These are phyloP conservation scores for Caracal caracal DNA, from an alignment of 2,113 vertebrate genomes.

Conservation along the genomic window DNA sequence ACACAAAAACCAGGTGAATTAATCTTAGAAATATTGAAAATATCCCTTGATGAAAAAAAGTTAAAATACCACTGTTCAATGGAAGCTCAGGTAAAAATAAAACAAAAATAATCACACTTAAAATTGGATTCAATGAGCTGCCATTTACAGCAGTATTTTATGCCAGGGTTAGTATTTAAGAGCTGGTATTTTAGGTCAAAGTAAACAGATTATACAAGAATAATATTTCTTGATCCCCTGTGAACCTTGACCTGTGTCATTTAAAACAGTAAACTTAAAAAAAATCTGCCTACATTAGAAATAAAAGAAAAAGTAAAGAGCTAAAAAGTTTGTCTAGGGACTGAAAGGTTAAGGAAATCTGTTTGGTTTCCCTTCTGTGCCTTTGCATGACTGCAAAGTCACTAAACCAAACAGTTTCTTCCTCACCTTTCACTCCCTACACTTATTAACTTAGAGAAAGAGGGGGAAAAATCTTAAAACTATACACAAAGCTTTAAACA, in stretches of 20 bases:
- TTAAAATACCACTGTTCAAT: slow-evolving; percentile 97
- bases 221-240: slow-evolving; percentile 92
- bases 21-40: slow-evolving; percentile 79
- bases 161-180: slow-evolving; percentile 93
- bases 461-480: slow-evolving; percentile 89
- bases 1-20: slow-evolving; percentile 92
- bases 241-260: slow-evolving; percentile 92
- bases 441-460: slow-evolving; percentile 87
- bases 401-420: slow-evolving; percentile 95
- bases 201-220: slow-evolving; percentile 97
- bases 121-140: slow-evolving; percentile 89
- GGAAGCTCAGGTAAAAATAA: slow-evolving; percentile 92
- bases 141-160: slow-evolving; percentile 99
- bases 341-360: slow-evolving; percentile 94
- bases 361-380: slow-evolving; percentile 91
- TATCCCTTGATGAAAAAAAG: slow-evolving; percentile 88
- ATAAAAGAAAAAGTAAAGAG: slow-evolving; percentile 88
- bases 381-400: slow-evolving; percentile 91
- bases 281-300: slow-evolving; percentile 89
- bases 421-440: slow-evolving; percentile 94
- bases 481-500: slow-evolving; percentile 96
- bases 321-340: slow-evolving; percentile 91
- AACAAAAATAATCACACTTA: slow-evolving; percentile 83
- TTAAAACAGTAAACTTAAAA: slow-evolving; percentile 87
- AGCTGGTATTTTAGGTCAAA: slow-evolving; percentile 89